Base-by-base conservation (phyloP, 2,888 invertebrate genomes). In the Sinhomidia bicolor region DNA sequence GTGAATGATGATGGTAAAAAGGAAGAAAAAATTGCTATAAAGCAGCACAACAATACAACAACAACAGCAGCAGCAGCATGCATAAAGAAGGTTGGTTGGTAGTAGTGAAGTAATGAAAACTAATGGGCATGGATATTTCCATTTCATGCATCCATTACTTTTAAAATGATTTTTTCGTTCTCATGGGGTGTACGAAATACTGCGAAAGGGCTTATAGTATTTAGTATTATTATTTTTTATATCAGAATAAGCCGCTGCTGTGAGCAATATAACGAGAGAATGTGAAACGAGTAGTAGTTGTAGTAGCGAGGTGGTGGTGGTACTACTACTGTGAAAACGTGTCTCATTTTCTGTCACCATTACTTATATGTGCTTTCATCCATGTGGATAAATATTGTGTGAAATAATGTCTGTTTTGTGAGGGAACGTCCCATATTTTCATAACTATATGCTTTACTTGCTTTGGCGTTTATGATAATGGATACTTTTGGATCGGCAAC, bases 51-150 rank as follows among this genome's bases (percentile, higher is more conserved):
- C 47, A 29, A 23, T 47, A 76, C 47, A 20, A 44, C 47, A 12
- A 7, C 14, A 47, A 44, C 26, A 17, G 76, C 26, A 14, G 74
- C 17, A 36, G 20, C 7, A 26, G 57, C n/a, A 3, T 14, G 14
- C 14, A 17, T 54, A 54, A 17, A 41, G 41, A 5, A 2, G 20
- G 47, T 47, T n/a, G 47, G 10, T 3, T 7, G 57, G 57, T 20
- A 20, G 57, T 32, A 62, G 32, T 62, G 20, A 68, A 29, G 71
- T 90, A 88, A 90, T 90, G 90, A 90, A 90, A 90, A 90, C 85
- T 88, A 90, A 90, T 90, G 90, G 85, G 79, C 60, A 79, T 60
- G 85, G 76, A 82, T 82, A 81, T 90, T 88, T 78, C 87, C 76
- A 81, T 87, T 83, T 71, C 80, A 88, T 84, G 89, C 79, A 83